Conservation (phyloP, 1,140 invertebrate species). For the Drosophila burlai region DNA sequence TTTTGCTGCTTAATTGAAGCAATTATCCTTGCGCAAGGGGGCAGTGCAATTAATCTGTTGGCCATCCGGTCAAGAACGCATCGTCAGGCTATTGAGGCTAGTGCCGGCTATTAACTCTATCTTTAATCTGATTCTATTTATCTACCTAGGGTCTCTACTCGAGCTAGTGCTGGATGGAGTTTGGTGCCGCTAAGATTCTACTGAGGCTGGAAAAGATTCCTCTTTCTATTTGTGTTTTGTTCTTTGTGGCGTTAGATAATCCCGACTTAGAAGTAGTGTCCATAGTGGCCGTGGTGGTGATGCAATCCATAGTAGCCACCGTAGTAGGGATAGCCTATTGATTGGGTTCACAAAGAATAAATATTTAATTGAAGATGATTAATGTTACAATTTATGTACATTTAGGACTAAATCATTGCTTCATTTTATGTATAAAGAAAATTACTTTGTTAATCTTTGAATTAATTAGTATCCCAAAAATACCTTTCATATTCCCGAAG, state of each 20-base stretch:
- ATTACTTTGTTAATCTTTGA: background rate
- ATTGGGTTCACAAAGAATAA: background rate
- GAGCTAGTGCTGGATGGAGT: conserved; percentile 24
- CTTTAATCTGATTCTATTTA: conserved; percentile 27
- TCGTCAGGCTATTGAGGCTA: conserved; percentile 46
- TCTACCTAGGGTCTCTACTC: conserved; percentile 14
- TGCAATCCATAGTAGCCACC: conserved; percentile 78
- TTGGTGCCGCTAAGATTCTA: conserved; percentile 24
- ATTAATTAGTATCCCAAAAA: background rate
- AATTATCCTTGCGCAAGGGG: conserved; percentile 75
- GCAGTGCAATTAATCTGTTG: conserved; percentile 51
- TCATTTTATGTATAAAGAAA: fast-evolving
- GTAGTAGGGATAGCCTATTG: conserved; percentile 79
- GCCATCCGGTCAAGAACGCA: conserved; percentile 59
- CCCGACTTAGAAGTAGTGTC: conserved; percentile 68
- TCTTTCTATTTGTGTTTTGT: conserved; percentile 1
- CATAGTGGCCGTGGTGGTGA: conserved; percentile 76
- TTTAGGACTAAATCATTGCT: background rate
- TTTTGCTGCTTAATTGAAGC: conserved; percentile 76
- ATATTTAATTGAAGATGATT: background rate
- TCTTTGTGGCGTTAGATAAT: background rate
- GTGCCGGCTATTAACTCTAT: conserved; percentile 40
- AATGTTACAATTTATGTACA: background rate
- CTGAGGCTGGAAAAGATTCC: conserved; percentile 23
- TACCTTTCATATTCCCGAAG: background rate